phyloP scores from a whole-genome alignment of 2,888 invertebrate species.

The Chydorus sphaericus region DNA sequence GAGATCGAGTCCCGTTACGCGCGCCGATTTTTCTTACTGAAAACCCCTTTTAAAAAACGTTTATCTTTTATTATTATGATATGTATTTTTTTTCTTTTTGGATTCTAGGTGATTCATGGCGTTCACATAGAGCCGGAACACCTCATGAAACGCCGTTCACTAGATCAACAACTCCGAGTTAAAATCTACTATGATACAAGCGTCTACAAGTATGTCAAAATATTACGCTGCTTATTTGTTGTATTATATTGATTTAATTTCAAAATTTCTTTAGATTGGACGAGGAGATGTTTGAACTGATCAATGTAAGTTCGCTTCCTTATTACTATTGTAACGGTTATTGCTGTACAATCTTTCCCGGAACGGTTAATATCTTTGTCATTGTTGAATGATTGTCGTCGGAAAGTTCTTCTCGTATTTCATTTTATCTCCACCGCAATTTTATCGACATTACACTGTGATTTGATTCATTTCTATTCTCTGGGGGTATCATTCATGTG shows the following conservation, averaged over 20 bases:
- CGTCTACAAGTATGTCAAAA: slow-evolving; percentile 56
- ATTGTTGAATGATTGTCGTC: too few relatives aligned
- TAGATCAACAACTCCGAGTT: slow-evolving; percentile 68
- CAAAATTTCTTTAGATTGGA: slow-evolving; percentile 49
- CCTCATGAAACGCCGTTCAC: slow-evolving; percentile 58
- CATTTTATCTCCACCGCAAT: background rate
- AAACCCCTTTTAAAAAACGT: too few relatives aligned
- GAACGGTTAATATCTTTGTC: background rate
- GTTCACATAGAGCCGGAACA: slow-evolving; percentile 67
- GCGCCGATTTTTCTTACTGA: slow-evolving; percentile 4
- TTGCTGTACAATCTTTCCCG: too few relatives aligned
- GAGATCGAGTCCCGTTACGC: slow-evolving; percentile 2
- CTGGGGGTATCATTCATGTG: background rate
- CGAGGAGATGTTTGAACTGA: slow-evolving; percentile 65
- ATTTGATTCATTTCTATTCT: background rate
- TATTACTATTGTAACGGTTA: too few relatives aligned
- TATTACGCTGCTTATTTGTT: background rate
- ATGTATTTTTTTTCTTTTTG: slow-evolving; percentile 24
- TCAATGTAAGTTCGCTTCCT: slow-evolving; percentile 83
- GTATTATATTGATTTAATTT: slow-evolving; percentile 14
- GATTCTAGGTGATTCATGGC: slow-evolving; percentile 58
- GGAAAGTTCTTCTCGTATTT: too few relatives aligned
- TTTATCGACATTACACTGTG: background rate
- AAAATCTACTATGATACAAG: slow-evolving; percentile 74
- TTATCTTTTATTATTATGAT: background rate